A percentile compares a stretch with the other conserved stretches of the same genome.
Conservation (phyloP, 2,113 vertebrate species). For the Todiramphus saurophagus region DNA sequence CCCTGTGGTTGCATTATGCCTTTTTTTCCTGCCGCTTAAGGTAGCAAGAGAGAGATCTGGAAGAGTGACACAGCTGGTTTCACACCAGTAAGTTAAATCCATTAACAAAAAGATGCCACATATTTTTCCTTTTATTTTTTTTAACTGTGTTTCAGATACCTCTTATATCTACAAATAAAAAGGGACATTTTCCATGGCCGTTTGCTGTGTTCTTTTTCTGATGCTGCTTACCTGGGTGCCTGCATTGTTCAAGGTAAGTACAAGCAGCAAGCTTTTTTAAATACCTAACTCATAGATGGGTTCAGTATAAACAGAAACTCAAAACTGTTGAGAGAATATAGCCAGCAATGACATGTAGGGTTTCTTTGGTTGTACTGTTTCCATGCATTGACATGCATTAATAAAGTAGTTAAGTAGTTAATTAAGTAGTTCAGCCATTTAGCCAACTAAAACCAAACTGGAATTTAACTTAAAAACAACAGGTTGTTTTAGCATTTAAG, state of each 20-base stretch:
- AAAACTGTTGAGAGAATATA: not conserved
- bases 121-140: not conserved
- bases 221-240: constrained; percentile 94
- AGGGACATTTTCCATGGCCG: constrained; percentile 98
- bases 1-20: not conserved
- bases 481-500: not conserved
- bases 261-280: not conserved
- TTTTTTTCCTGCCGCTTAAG: not conserved
- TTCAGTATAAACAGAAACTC: not conserved
- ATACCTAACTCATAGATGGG: not conserved
- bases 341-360: not conserved
- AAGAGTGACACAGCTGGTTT: not conserved
- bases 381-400: not conserved
- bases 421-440: not conserved
- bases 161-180: constrained; percentile 95
- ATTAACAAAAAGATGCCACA: not conserved
- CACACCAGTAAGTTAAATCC: not conserved
- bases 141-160: constrained; percentile 83
- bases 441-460: not conserved
- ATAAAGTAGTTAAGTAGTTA: not conserved
- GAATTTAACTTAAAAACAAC: not conserved
- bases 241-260: constrained; percentile 93
- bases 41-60: not conserved
- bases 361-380: not conserved
- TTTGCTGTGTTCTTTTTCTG: constrained; percentile 92